Base-by-base conservation (phyloP, 2,797 vertebrate species). In the Dromococcyx pavoninus region DNA sequence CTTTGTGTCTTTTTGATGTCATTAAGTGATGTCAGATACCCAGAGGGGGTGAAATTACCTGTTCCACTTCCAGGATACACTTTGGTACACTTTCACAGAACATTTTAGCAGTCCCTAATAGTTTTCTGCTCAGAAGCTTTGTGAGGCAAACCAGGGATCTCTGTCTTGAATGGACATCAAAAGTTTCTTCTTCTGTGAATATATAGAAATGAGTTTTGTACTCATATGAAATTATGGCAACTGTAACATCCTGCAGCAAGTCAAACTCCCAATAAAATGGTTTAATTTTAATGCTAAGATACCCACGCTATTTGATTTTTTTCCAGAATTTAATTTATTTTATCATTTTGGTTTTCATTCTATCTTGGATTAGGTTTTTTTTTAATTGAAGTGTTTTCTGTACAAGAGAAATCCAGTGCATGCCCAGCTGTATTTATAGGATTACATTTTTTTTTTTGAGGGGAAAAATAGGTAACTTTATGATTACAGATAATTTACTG, bases 401-500 rank as follows among this genome's bases (percentile, higher is more conserved):
- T 73, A 48, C 10, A 81, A 62, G 30, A 86, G 62, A 92, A 94
- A 94, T 87, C 57, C 62, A 51, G n/a, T 71, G 27, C 67, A 83
- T 5, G 18, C 46, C 43, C 50, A 72, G 51, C 43, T 91, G 56
- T 88, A 81, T 89, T 95, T 95, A 92, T 88, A 79, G 62, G 92
- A 97, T 96, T 94, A 91, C 48, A 35, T 8, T 69, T 91, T 88
- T 65, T 89, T 85, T 65, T 89, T 85, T 83, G 37, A 94, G 43
- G 33, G 25, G 33, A 82, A 94, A 95, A 94, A 80, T 75, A 86
- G 51, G 67, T 81, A 91, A 82, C 78, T 46, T 91, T 95, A 88
- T 90, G 73, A 92, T 93, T 92, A 61, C 46, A 95, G 85, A 88
- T 92, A 92, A 92, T 94, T 93, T 95, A 32, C 56, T 86, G 28